phyloP scores from a whole-genome alignment of 2,797 vertebrate genomes.

The Malurus splendens region DNA sequence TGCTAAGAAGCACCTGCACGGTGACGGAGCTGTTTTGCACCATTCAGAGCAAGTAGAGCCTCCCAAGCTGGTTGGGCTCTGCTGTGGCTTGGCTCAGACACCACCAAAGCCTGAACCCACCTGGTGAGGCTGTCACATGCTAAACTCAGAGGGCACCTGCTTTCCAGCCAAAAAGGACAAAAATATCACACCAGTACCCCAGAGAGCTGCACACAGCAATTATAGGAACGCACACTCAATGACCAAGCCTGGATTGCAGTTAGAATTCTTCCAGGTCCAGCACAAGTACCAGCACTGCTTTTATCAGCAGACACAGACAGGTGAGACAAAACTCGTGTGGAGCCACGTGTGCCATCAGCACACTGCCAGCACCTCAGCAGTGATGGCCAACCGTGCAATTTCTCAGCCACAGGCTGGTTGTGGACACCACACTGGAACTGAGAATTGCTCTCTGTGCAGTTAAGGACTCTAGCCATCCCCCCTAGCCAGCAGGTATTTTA shows the following conservation, averaged over 20 bases:
- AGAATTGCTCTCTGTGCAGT: background rate
- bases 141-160: background rate
- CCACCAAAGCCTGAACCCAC: background rate
- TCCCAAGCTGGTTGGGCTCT: background rate
- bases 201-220: background rate
- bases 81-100: background rate
- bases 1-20: background rate
- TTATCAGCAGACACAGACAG: background rate
- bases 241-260: background rate
- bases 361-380: background rate
- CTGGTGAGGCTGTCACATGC: background rate
- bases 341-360: background rate
- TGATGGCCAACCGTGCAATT: background rate
- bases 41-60: background rate
- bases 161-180: background rate
- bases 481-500: background rate
- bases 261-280: background rate
- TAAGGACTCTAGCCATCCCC: background rate
- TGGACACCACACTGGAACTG: fast-evolving
- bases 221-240: background rate
- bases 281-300: background rate
- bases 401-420: background rate
- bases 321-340: background rate
- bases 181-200: background rate
- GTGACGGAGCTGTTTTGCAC: background rate